Conservation (phyloP, 2,888 invertebrate genomes). For the Cantharis flavilabris region DNA sequence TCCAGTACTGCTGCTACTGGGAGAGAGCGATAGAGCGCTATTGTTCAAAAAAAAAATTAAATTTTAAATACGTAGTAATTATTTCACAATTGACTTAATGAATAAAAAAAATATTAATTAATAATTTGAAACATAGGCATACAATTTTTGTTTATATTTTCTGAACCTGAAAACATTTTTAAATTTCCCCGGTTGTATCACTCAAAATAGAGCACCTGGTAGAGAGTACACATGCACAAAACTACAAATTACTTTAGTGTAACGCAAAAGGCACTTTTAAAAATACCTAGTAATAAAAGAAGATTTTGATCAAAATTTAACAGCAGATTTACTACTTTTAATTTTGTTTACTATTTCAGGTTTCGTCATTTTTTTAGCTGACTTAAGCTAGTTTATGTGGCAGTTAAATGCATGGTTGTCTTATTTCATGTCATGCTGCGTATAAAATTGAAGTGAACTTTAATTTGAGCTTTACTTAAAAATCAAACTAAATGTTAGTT, state of each 20-base stretch:
- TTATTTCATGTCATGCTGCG: constrained; percentile 1
- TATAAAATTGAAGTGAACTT: not conserved
- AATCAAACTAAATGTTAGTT: not conserved
- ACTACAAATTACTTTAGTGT: not conserved
- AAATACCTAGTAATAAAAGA: not conserved
- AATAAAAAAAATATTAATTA: no score
- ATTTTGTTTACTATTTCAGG: not conserved
- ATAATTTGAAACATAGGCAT: no score
- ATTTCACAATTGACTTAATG: no score
- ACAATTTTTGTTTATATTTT: no score
- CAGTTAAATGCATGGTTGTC: not conserved
- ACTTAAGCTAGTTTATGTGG: not conserved
- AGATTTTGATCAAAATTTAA: not conserved
- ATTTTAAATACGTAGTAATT: no score
- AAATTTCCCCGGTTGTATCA: not conserved
- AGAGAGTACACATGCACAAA: not conserved
- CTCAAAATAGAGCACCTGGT: not conserved
- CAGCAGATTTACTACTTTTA: not conserved
- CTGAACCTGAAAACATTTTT: not conserved
- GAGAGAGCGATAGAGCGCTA: no score
- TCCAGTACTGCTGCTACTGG: no score
- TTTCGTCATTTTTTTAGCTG: not conserved
- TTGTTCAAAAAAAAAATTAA: no score
- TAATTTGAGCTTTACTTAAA: not conserved
- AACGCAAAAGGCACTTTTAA: not conserved